Evolutionary conservation across 92 coral and sea anemone species (phyloP).

Genomic region (Epizoanthus scotinus): DNA sequence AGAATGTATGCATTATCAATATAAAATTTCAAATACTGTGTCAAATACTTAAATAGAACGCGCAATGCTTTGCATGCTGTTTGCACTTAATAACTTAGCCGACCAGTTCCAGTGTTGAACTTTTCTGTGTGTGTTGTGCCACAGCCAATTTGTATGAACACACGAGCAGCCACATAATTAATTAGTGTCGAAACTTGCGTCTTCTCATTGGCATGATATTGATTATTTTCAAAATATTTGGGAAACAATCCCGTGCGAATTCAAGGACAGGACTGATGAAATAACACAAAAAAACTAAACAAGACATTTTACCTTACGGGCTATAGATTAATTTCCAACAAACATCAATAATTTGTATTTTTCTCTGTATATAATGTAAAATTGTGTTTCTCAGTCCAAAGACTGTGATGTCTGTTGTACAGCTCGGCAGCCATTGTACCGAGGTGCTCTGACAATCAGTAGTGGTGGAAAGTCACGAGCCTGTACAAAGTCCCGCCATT

Average conservation of each 20-base stretch:
- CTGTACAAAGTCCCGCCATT: neutral
- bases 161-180: neutral
- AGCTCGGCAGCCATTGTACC: too few relatives aligned
- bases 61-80: slow-evolving; percentile 39
- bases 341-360: neutral
- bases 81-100: slow-evolving; percentile 30
- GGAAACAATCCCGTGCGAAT: too few relatives aligned
- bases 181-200: slow-evolving; percentile 16
- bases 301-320: too few relatives aligned
- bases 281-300: too few relatives aligned
- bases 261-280: too few relatives aligned
- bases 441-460: neutral
- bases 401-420: neutral
- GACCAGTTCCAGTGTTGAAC: neutral
- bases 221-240: neutral
- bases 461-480: neutral
- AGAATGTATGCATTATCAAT: slow-evolving; percentile 32
- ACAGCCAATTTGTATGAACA: too few relatives aligned
- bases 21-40: slow-evolving; percentile 34
- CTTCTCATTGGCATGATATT: neutral
- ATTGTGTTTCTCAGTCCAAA: neutral
- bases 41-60: slow-evolving; percentile 30
- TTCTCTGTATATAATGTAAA: neutral
- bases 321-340: too few relatives aligned
- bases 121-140: neutral